These are phyloP conservation scores for Engraulis encrasicolus DNA, from an alignment of 2,113 vertebrate species.

Conservation along the genomic window DNA sequence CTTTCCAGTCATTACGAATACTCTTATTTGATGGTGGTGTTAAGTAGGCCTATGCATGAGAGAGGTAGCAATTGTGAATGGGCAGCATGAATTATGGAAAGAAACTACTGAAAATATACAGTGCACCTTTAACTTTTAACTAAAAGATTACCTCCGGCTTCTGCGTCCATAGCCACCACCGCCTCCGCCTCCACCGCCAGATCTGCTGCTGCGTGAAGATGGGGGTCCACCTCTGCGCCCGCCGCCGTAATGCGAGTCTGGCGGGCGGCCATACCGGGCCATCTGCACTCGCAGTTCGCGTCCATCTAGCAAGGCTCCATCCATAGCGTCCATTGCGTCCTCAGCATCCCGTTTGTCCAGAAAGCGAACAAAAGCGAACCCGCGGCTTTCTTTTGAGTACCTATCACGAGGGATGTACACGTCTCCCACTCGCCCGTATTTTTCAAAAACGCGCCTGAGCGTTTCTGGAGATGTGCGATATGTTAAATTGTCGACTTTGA, in stretches of 20 bases:
- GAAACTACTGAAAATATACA: no score
- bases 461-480: constrained; percentile 95
- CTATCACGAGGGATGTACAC: constrained; percentile 92
- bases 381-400: constrained; percentile 87
- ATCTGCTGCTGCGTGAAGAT: constrained; percentile 45
- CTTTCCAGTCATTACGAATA: no score
- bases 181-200: not conserved
- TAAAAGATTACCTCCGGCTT: constrained; percentile 79
- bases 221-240: constrained; percentile 83
- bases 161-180: constrained; percentile 77
- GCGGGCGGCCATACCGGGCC: constrained; percentile 85
- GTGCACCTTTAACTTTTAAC: not conserved
- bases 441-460: constrained; percentile 91
- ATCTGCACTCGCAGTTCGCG: constrained; percentile 86
- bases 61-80: no score
- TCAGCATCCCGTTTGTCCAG: constrained; percentile 92
- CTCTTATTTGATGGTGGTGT: no score
- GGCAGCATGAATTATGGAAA: no score
- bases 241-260: constrained; percentile 85
- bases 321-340: constrained; percentile 91
- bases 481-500: constrained; percentile 96
- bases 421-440: constrained; percentile 93
- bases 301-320: constrained; percentile 84
- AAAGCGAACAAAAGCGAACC: constrained; percentile 93
- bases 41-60: no score